A percentile compares a stretch with the other conserved stretches of the same genome.
These are phyloP conservation scores for Oncorhynchus mykiss DNA, from an alignment of 2,113 vertebrate species.

Conservation along the genomic window DNA sequence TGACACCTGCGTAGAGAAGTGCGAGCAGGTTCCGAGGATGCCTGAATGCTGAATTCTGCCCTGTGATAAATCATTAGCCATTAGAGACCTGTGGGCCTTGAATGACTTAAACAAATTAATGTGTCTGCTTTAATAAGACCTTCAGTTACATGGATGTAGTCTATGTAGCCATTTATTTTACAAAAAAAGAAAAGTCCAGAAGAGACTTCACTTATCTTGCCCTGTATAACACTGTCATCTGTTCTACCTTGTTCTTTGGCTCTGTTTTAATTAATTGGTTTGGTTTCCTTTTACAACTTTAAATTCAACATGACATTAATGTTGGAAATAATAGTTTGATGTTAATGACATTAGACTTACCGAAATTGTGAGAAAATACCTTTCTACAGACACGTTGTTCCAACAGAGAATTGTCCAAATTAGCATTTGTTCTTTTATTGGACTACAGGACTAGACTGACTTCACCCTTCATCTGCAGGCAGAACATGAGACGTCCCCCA, in stretches of 20 bases:
- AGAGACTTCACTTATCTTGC: background rate
- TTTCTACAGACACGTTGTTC: too few species aligned
- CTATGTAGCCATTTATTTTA: constrained; percentile 23
- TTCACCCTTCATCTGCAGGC: too few species aligned
- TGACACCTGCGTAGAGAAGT: constrained; percentile 60
- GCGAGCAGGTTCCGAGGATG: constrained; percentile 58
- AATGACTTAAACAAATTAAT: constrained; percentile 80
- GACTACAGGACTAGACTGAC: too few species aligned
- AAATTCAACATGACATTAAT: too few species aligned
- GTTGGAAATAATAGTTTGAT: background rate
- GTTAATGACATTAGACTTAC: background rate
- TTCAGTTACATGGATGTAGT: constrained; percentile 65
- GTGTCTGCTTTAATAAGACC: constrained; percentile 77
- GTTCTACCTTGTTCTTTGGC: background rate
- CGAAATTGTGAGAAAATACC: background rate
- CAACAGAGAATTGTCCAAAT: background rate
- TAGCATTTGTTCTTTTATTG: background rate
- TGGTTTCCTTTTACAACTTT: background rate
- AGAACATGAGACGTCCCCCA: background rate
- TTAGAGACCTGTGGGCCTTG: constrained; percentile 68
- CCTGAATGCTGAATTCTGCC: constrained; percentile 67
- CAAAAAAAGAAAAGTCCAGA: background rate
- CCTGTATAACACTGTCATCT: background rate
- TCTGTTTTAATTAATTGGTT: background rate
- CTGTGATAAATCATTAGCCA: constrained; percentile 78